Conservation (phyloP, 2,113 vertebrate species). For the Entelurus aequoreus region DNA sequence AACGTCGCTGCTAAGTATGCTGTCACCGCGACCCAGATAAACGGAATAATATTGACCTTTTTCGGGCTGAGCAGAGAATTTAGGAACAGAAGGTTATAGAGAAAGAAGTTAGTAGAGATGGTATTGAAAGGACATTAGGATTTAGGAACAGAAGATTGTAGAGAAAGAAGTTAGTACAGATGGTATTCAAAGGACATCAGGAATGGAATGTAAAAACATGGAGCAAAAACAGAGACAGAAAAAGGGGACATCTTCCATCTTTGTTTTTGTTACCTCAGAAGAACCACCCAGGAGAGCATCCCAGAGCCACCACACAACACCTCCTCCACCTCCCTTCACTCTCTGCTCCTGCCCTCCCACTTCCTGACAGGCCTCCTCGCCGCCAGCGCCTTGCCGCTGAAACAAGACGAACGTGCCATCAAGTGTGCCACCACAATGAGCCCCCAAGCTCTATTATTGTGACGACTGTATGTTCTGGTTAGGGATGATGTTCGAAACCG, state of each 20-base stretch:
- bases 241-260: not conserved
- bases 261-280: constrained; percentile 62
- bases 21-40: too few species aligned
- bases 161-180: too few species aligned
- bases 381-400: constrained; percentile 37
- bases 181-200: not conserved
- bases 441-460: not conserved
- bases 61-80: too few species aligned
- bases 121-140: too few species aligned
- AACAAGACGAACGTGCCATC: constrained; percentile 24
- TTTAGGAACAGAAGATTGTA: too few species aligned
- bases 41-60: too few species aligned
- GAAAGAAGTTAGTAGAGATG: too few species aligned
- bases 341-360: constrained; percentile 38
- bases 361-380: constrained; percentile 23
- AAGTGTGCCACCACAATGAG: not conserved
- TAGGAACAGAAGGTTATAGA: too few species aligned
- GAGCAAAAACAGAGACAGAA: not conserved
- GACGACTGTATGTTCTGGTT: too few species aligned
- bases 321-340: constrained; percentile 35
- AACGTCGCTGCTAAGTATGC: too few species aligned
- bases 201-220: not conserved
- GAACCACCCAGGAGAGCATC: constrained; percentile 43
- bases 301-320: constrained; percentile 55
- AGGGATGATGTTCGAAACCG: too few species aligned